Evolutionary conservation across 2,113 vertebrate genomes (phyloP).

Genomic region (Pluvialis apricaria): DNA sequence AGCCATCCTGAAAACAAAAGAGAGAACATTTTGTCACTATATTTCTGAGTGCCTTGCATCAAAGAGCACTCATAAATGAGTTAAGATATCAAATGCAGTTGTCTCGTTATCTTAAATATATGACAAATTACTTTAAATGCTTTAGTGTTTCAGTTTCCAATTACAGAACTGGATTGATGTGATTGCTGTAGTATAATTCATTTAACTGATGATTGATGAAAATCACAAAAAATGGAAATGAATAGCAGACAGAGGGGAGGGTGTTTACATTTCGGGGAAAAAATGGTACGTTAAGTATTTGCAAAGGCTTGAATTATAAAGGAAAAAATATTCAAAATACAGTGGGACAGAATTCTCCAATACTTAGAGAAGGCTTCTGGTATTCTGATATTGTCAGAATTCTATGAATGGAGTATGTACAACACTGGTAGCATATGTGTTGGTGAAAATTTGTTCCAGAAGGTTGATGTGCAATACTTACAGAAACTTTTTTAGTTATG

Average conservation of each 20-base stretch:
- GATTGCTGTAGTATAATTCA: not conserved
- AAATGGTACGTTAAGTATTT: not conserved
- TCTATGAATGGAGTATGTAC: not conserved
- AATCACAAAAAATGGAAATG: not conserved
- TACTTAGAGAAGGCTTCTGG: not conserved
- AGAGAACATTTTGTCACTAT: conserved; percentile 19
- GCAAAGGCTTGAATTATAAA: not conserved
- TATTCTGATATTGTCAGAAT: not conserved
- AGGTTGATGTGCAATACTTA: not conserved
- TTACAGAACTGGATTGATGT: not conserved
- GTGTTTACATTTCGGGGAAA: not conserved
- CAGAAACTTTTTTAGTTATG: not conserved
- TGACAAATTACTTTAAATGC: conserved; percentile 33
- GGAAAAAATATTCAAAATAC: not conserved
- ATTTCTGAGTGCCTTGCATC: conserved; percentile 30
- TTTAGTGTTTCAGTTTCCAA: conserved; percentile 40
- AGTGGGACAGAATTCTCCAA: not conserved
- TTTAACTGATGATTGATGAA: not conserved
- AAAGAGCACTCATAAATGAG: conserved; percentile 44
- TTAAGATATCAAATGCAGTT: conserved; percentile 41
- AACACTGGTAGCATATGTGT: not conserved
- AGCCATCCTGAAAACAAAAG: conserved; percentile 84
- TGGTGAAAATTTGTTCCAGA: not conserved
- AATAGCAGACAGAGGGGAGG: not conserved
- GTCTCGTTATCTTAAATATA: conserved; percentile 35